phyloP scores from a whole-genome alignment of 2,113 vertebrate genomes.

The Rhabdornis inornatus region DNA sequence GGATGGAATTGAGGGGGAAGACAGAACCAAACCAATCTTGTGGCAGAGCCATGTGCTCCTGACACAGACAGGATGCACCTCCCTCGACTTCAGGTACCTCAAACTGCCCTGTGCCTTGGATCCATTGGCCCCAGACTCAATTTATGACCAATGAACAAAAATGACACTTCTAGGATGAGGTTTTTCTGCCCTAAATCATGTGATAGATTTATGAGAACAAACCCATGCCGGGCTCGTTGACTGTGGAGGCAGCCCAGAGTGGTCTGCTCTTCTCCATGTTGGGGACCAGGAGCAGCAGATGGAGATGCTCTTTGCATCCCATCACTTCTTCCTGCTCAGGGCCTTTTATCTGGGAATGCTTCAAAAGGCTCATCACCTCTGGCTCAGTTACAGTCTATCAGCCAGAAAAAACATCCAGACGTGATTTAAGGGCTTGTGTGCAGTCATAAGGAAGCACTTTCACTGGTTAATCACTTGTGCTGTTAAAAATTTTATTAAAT shows the following conservation, averaged over 20 bases:
- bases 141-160: neutral
- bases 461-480: neutral
- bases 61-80: neutral
- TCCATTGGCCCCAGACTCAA: rapidly evolving
- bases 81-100: rapidly evolving
- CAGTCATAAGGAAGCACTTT: neutral
- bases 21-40: neutral
- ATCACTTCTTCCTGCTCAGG: neutral
- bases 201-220: neutral
- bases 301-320: neutral
- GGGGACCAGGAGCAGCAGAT: neutral
- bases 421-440: neutral
- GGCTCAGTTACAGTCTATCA: neutral
- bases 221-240: rapidly evolving
- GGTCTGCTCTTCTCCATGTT: neutral
- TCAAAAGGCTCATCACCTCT: neutral
- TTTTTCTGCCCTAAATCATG: neutral
- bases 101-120: rapidly evolving
- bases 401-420: neutral
- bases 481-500: neutral
- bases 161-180: neutral
- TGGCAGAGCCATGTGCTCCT: neutral
- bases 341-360: neutral
- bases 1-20: neutral
- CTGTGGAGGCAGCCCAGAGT: neutral